A percentile compares a stretch with the other conserved stretches of the same genome.
Conservation (phyloP, 2,113 vertebrate genomes). For the Muntiacus muntjak region DNA sequence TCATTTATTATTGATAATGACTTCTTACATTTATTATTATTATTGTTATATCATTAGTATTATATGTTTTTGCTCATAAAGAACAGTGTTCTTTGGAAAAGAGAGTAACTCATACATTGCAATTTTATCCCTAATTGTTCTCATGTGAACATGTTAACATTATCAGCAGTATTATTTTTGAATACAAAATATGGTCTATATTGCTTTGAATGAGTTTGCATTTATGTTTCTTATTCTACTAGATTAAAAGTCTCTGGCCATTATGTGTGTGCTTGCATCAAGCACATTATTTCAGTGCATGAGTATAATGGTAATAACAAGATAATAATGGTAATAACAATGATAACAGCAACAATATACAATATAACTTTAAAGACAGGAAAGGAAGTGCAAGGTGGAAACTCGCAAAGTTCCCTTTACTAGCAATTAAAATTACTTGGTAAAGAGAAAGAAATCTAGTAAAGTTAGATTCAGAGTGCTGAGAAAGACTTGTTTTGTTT, state of each 20-base stretch:
- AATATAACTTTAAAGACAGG: not conserved
- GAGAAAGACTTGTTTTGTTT: not conserved
- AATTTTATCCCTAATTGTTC: not conserved
- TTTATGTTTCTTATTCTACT: not conserved
- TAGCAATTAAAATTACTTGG: slow-evolving; percentile 18
- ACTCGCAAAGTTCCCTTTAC: not conserved
- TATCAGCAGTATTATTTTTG: slow-evolving; percentile 41
- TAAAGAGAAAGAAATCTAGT: not conserved
- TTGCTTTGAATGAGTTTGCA: not conserved
- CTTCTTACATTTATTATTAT: not conserved
- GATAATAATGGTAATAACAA: slow-evolving; percentile 22
- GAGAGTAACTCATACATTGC: not conserved
- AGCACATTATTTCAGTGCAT: slow-evolving; percentile 9
- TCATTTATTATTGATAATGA: not conserved
- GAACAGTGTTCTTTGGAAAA: not conserved
- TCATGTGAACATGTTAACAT: not conserved
- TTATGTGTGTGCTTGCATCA: not conserved
- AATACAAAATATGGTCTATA: not conserved
- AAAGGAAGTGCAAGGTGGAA: not conserved
- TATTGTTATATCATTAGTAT: not conserved
- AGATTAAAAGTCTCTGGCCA: not conserved
- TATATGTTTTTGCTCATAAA: not conserved
- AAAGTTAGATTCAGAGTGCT: not conserved
- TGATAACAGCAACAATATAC: not conserved
- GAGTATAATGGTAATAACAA: not conserved